Evolutionary conservation across 2,113 vertebrate species (phyloP), one percentile per base, ranked within the genome.

Genomic region (Scatophagus argus): DNA sequence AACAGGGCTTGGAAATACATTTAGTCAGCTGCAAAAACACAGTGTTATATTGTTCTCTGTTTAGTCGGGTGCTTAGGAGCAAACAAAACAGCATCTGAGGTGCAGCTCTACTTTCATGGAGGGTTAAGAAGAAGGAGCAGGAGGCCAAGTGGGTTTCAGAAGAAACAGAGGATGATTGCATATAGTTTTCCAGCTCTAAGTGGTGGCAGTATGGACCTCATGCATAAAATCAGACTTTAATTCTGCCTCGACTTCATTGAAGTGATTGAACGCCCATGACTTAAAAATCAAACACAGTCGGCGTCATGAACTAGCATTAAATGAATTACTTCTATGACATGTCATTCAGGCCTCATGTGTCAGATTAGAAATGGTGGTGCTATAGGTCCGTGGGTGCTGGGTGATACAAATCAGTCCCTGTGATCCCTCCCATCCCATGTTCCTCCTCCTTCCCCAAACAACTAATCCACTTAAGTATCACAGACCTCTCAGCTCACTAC

Each of bases 71-170:
- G 62, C 82, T 87, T 49, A 23, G 78, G 76, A 87, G 89, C 84
- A 92, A 90, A 91, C 81, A 88, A 88, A 87, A 90, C 82, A 79
- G 74, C 87, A 87, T 90, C 85, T 83, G 84, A 69, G 76, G 47
- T 58, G 75, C 68, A 75, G 79, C 63, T 85, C 77, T 14, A 12
- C 82, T 88, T 87, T 92, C 84, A 77, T 71, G 16, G 81, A 74
- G 86, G 88, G 90, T 84, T 91, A 88, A 90, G 73, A 82, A 74
- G 69, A 83, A 38, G 75, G 67, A 77, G 73, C 62, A 63, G 67
- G 81, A 67, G 88, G 81, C 73, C 64, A 72, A 83, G 82, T 88
- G 70, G 75, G 64, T 75, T 85, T 78, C 39, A 60, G 43, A 25
- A 60, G 75, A 83, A 77, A 73, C 43, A 62, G 87, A 92, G 82